Conservation (phyloP, 2,113 vertebrate species). For the Callipepla californica region DNA sequence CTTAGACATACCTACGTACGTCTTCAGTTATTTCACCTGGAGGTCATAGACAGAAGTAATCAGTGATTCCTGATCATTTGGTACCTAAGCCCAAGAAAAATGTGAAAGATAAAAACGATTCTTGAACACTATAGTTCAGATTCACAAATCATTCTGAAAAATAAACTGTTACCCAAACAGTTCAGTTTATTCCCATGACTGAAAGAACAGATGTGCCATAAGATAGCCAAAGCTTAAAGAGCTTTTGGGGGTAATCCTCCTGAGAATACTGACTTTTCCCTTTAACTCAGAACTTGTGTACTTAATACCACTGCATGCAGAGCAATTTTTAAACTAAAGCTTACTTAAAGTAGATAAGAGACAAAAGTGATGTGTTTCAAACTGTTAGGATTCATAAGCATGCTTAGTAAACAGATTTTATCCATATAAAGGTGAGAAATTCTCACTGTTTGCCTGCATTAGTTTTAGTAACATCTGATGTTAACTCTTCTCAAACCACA, state of each 20-base stretch:
- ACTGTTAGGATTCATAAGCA: not conserved
- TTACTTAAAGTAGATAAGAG: conserved; percentile 59
- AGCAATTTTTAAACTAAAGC: conserved; percentile 45
- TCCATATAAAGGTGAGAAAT: not conserved
- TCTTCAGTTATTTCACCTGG: conserved; percentile 4
- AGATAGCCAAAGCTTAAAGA: conserved; percentile 1
- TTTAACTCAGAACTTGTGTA: conserved; percentile 42
- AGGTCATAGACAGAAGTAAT: not conserved
- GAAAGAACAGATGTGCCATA: not conserved
- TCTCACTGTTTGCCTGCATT: not conserved
- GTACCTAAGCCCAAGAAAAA: not conserved
- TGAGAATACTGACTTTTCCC: conserved; percentile 8
- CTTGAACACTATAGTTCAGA: not conserved
- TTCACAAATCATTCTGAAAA: conserved; percentile 56
- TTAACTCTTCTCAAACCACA: not conserved
- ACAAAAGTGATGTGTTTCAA: conserved; percentile 17
- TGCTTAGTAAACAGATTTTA: conserved; percentile 14
- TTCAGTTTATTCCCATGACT: not conserved
- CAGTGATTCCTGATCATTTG: not conserved
- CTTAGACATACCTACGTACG: not conserved
- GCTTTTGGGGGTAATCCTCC: not conserved
- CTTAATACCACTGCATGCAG: not conserved
- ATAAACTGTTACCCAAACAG: conserved; percentile 27
- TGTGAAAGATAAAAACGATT: conserved; percentile 7
- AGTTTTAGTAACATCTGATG: not conserved